Evolutionary conservation across 2,888 invertebrate genomes (phyloP).

Genomic region (Brachyptera putata): DNA sequence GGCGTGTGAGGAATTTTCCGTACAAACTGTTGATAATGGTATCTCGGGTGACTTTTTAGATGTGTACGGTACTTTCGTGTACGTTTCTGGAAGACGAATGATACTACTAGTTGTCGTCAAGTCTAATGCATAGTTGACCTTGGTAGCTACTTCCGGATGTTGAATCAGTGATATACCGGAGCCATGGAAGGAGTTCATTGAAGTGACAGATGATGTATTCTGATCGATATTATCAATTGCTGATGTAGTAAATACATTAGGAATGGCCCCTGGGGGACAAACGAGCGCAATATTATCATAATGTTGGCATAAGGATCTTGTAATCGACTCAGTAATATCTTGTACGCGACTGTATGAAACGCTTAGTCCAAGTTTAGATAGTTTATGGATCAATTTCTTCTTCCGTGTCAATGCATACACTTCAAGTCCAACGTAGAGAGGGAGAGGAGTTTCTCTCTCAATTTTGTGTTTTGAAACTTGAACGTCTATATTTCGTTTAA

Average conservation of each 20-base stretch:
- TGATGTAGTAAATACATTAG: conserved; percentile 9
- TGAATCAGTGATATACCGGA: conserved; percentile 10
- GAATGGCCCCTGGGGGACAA: background rate
- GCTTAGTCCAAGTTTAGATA: background rate
- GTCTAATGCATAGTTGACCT: background rate
- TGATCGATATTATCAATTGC: conserved; percentile 13
- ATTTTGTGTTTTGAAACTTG: background rate
- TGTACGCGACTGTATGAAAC: background rate
- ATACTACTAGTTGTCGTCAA: background rate
- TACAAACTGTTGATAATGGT: conserved; percentile 1
- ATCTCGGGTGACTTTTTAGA: background rate
- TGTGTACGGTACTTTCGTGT: background rate
- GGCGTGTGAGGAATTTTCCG: background rate
- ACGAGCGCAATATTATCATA: background rate
- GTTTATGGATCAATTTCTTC: background rate
- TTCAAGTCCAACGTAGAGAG: background rate
- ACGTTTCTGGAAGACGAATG: background rate
- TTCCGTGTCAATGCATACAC: background rate
- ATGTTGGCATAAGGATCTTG: background rate
- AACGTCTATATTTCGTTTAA: background rate
- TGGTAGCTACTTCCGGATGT: background rate
- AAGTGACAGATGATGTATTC: conserved; percentile 9
- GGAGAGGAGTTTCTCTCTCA: background rate
- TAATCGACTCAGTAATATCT: background rate
- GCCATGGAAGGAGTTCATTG: conserved; percentile 2